Evolutionary conservation across 2,888 invertebrate species (phyloP).

Genomic region (Dyspetes luteomarginatus): DNA sequence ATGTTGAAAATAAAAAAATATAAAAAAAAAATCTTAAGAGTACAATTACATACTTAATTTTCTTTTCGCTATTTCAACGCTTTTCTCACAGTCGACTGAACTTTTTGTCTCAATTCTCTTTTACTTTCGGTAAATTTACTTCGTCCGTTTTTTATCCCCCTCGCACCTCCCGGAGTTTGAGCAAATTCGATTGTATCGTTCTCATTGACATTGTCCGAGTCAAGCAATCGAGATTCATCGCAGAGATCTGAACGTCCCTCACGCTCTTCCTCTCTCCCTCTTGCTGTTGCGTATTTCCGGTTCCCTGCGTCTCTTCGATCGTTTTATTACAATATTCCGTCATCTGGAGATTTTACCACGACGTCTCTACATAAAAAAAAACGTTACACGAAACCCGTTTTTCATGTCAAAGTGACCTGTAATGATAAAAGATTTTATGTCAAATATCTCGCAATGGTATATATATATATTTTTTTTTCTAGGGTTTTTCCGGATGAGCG

Average conservation of each 20-base stretch:
- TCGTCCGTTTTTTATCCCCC: conserved; percentile 25
- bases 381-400: background rate
- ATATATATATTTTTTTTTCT: conserved; percentile 3
- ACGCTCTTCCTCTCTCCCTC: no score
- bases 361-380: background rate
- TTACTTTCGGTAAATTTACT: conserved; percentile 52
- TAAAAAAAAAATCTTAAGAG: no score
- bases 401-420: background rate
- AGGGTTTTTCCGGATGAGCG: conserved; percentile 32
- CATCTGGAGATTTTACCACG: conserved; percentile 1
- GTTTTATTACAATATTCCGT: conserved; percentile 22
- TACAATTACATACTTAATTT: background rate
- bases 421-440: background rate
- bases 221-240: conserved; percentile 40
- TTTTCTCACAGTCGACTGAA: background rate
- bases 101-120: conserved; percentile 12
- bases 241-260: conserved; percentile 30
- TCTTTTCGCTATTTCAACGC: background rate
- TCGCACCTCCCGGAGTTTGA: conserved; percentile 72
- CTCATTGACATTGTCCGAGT: conserved; percentile 10
- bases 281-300: conserved; percentile 35
- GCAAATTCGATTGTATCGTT: conserved; percentile 77
- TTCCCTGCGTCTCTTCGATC: conserved; percentile 39
- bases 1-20: no score
- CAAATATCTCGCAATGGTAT: background rate